These are phyloP conservation scores for Acinonyx jubatus DNA, from an alignment of 2,113 vertebrate species.

Conservation along the genomic window DNA sequence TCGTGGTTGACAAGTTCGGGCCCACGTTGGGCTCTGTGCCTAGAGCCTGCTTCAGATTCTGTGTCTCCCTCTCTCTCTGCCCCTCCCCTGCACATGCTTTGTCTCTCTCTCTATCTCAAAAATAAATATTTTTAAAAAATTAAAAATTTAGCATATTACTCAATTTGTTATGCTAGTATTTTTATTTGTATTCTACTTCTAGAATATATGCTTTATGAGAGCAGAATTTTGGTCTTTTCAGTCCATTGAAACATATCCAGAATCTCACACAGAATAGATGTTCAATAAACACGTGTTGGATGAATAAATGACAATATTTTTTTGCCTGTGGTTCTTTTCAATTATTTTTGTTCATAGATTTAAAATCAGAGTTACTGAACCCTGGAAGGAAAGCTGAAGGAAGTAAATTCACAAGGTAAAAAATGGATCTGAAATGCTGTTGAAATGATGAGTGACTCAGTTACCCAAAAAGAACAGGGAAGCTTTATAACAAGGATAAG, in stretches of 20 bases:
- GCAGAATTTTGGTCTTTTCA: not conserved
- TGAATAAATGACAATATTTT: not conserved
- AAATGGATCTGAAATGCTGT: not conserved
- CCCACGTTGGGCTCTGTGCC: too few species aligned
- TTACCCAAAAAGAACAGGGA: not conserved
- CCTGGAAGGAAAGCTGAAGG: not conserved
- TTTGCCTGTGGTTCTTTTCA: not conserved
- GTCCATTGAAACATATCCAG: not conserved
- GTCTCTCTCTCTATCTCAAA: too few species aligned
- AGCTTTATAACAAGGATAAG: not conserved
- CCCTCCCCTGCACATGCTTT: too few species aligned
- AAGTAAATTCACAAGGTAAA: not conserved
- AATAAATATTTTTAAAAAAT: too few species aligned
- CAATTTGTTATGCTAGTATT: not conserved
- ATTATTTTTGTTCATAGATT: not conserved
- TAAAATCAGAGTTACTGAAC: not conserved
- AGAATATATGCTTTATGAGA: not conserved
- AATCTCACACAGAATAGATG: not conserved
- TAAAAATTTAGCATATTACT: not conserved
- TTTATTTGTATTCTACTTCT: not conserved
- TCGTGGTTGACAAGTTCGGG: too few species aligned
- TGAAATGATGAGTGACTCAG: not conserved
- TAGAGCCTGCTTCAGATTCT: too few species aligned
- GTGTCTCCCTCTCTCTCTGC: too few species aligned
- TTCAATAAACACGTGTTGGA: not conserved